Evolutionary conservation across 1,140 invertebrate genomes (phyloP).

Genomic region (Drosophila insularis): DNA sequence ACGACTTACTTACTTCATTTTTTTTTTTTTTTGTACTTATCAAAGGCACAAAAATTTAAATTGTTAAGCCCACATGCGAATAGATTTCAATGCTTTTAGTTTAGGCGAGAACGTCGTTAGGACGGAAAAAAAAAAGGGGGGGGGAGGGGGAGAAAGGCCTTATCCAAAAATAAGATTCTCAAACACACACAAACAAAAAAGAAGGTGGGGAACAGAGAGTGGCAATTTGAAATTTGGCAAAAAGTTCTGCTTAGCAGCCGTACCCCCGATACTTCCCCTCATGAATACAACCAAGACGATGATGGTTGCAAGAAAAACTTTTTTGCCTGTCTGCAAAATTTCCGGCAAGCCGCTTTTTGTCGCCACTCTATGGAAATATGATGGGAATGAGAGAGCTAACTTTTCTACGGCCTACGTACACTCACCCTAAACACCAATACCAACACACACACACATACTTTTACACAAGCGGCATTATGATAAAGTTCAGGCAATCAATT

Average conservation of each 20-base stretch:
- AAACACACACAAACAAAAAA: constrained; percentile 6
- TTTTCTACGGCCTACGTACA: background rate
- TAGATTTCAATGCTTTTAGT: constrained; percentile 2
- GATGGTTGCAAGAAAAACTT: constrained; percentile 36
- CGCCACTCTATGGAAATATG: constrained; percentile 26
- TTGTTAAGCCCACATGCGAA: constrained; percentile 2
- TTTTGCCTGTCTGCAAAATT: constrained; percentile 58
- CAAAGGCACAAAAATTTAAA: background rate
- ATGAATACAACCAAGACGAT: constrained; percentile 2
- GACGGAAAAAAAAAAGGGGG: too few relatives aligned
- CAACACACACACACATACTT: constrained; percentile 9
- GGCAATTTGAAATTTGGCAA: constrained; percentile 56
- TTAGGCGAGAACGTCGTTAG: background rate
- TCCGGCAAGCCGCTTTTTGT: constrained; percentile 44
- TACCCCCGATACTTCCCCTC: background rate
- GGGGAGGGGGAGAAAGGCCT: constrained; percentile 24
- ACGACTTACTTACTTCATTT: background rate
- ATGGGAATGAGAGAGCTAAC: background rate
- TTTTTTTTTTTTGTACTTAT: background rate
- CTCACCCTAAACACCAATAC: background rate
- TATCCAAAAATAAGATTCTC: constrained; percentile 70
- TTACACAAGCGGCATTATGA: constrained; percentile 39
- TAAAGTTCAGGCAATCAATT: constrained; percentile 53
- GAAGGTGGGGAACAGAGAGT: background rate
- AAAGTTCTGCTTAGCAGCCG: constrained; percentile 52